Evolutionary conservation across 2,888 invertebrate species (phyloP).

Genomic region (Sminthurinus aureus): DNA sequence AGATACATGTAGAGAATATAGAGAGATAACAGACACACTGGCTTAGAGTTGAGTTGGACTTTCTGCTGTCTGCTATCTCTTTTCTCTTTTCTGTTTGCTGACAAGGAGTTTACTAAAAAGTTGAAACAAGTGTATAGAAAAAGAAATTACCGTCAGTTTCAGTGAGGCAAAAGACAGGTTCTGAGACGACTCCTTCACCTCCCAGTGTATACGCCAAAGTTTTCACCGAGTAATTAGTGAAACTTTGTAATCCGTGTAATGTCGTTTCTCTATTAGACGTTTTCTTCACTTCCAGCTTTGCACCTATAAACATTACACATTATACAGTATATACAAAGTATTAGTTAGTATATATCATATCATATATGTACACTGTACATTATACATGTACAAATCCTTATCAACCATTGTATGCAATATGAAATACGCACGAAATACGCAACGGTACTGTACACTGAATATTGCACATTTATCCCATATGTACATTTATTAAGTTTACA

Average conservation of each 20-base stretch:
- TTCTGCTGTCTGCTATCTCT: no score
- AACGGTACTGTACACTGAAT: no score
- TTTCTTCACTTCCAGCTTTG: constrained; percentile 59
- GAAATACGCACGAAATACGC: no score
- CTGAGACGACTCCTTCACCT: constrained; percentile 65
- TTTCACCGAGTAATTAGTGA: constrained; percentile 66
- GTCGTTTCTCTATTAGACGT: constrained; percentile 60
- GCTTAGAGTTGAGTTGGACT: no score
- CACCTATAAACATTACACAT: constrained; percentile 39
- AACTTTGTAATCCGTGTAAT: constrained; percentile 63
- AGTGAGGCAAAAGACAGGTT: constrained; percentile 64
- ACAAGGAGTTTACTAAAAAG: no score
- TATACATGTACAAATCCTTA: not conserved
- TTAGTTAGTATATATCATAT: not conserved
- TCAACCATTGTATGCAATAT: no score
- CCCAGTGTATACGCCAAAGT: constrained; percentile 65
- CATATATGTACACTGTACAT: not conserved
- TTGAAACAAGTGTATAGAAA: not conserved
- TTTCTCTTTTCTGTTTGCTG: no score
- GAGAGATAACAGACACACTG: no score
- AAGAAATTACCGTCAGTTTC: constrained; percentile 64
- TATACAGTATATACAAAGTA: not conserved
- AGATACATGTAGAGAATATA: no score
- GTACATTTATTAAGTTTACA: no score
- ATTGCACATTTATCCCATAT: no score